Conservation (phyloP, 2,888 invertebrate genomes). For the Cyaniris semiargus region DNA sequence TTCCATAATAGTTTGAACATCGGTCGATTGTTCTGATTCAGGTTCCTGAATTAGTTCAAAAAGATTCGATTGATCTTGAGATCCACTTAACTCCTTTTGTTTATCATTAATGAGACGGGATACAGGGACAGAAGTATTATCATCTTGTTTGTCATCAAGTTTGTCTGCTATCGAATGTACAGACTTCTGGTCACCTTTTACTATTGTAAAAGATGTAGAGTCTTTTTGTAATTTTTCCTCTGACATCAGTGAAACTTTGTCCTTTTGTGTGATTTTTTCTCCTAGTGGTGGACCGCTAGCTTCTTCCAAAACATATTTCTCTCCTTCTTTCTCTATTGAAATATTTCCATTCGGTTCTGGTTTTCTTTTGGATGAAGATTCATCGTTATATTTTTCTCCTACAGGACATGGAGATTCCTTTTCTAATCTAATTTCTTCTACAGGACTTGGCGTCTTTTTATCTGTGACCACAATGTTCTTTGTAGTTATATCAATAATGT, state of each 20-base stretch:
- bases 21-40: slow-evolving; percentile 39
- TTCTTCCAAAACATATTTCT: not conserved
- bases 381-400: not conserved
- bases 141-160: slow-evolving; percentile 1
- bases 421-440: not conserved
- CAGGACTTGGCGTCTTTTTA: slow-evolving; percentile 31
- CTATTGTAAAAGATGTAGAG: slow-evolving; percentile 15
- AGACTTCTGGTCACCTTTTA: slow-evolving; percentile 33
- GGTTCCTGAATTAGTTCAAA: slow-evolving; percentile 44
- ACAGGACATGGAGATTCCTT: not conserved
- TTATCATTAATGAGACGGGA: not conserved
- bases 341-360: not conserved
- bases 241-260: slow-evolving; percentile 31
- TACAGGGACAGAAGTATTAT: not conserved
- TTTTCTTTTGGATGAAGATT: not conserved
- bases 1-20: slow-evolving; percentile 44
- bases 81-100: not conserved
- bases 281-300: not conserved
- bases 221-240: not conserved
- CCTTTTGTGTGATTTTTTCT: not conserved
- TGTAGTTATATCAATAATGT: too few species aligned
- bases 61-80: not conserved
- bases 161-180: slow-evolving; percentile 33
- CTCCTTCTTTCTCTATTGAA: not conserved
- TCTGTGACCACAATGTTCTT: not conserved